Evolutionary conservation across 2,888 invertebrate genomes (phyloP), one percentile per base, ranked within the genome.

Genomic region (Cybosia mesomella): DNA sequence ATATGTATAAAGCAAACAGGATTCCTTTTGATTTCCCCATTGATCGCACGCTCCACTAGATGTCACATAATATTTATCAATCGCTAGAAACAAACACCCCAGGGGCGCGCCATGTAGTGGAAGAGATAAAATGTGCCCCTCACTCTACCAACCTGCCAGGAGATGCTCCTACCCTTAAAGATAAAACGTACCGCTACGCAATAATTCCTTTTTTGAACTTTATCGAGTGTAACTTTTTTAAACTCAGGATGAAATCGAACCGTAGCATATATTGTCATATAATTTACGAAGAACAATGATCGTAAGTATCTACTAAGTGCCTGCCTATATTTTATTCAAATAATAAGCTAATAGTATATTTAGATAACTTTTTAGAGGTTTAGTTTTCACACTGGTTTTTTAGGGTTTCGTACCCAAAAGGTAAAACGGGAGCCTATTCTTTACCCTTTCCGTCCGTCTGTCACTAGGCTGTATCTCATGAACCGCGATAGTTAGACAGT

Each of bases 111-210:
- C 86, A 89, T 90, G 90, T 90, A 91, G 89, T 86, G 91, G 91
- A 91, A 91, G 91, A 91, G 91, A 91, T 91, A 91, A 91, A 87
- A 85, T 79, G 80, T 78, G 71, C 82, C 85, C 83, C 81, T 71
- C 63, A 68, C 21, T 58, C 57, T 54, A 57, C 69, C 77, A 71
- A 76, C 78, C 74, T 71, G 63, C 76, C 58, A 64, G 66, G n/a
- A 67, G 64, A 61, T 70, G 54, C 70, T 67, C 66, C 69, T 74
- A 75, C 79, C 71, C 79, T 75, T 71, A 75, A 72, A 72, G 80
- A 81, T 81, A 81, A 81, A 77, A 79, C 70, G 67, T 74, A 79
- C 70, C 68, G 79, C 72, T 74, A 71, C 73, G 71, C 68, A 75
- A 70, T 79, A 80, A 61, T 74, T 71, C 43, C 62, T 60, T 71